A percentile compares a stretch with the other conserved stretches of the same genome.
These are phyloP conservation scores for Tenualosa thibaudeaui DNA, from an alignment of 2,797 vertebrate genomes.

Conservation along the genomic window DNA sequence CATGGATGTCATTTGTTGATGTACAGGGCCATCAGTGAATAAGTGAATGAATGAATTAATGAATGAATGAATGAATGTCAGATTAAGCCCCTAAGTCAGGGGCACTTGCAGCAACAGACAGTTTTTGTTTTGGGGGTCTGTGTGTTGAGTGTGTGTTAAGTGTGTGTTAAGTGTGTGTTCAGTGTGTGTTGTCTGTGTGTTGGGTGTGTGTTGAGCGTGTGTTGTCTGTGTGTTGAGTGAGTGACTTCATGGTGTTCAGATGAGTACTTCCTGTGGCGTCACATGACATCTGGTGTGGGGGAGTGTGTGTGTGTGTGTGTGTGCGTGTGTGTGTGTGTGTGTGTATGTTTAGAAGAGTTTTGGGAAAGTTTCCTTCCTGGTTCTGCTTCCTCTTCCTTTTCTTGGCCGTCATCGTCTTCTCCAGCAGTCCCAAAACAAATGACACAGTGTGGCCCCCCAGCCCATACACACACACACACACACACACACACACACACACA, in stretches of 20 bases:
- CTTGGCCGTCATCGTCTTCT: not conserved
- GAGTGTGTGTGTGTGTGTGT: no score
- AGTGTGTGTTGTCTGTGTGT: not conserved
- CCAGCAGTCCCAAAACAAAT: not conserved
- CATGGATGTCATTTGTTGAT: not conserved
- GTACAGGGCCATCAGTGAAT: not conserved
- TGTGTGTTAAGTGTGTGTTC: no score
- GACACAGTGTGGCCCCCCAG: not conserved
- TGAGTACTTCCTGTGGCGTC: conserved; percentile 33
- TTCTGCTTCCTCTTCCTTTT: conserved; percentile 16
- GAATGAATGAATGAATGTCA: not conserved
- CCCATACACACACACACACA: conserved; percentile 21
- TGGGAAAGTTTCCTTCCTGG: conserved; percentile 38
- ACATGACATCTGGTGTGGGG: conserved; percentile 17
- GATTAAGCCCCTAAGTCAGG: no score
- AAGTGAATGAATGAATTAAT: not conserved
- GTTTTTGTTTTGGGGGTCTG: no score
- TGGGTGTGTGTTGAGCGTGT: not conserved
- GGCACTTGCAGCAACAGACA: no score
- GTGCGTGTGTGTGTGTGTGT: no score
- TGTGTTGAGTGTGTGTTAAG: no score
- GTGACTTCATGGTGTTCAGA: not conserved
- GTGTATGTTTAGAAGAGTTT: no score
- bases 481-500: not conserved
- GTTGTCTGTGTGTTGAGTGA: not conserved